phyloP scores from a whole-genome alignment of 2,797 vertebrate genomes.

The Scolopax rusticola region DNA sequence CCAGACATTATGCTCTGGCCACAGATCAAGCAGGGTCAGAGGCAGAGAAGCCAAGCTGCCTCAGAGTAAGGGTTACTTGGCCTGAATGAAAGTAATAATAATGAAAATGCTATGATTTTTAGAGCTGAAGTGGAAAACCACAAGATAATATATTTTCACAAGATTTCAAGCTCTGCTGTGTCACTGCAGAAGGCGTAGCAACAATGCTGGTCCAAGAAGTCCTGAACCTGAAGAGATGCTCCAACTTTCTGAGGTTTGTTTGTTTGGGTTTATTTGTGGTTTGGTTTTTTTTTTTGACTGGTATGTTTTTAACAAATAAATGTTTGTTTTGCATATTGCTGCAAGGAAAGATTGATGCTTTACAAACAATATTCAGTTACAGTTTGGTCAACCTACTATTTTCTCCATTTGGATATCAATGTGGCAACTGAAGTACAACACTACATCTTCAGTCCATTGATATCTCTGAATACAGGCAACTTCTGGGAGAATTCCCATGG shows the following conservation, averaged over 20 bases:
- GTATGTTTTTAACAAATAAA: not conserved
- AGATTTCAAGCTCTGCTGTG: not conserved
- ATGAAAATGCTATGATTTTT: not conserved
- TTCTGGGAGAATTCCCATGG: not conserved
- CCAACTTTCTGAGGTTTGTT: rapidly evolving
- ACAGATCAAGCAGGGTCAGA: not conserved
- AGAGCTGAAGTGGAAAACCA: not conserved
- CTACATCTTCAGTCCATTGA: not conserved
- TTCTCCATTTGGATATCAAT: not conserved
- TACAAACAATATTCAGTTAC: not conserved
- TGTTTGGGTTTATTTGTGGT: not conserved
- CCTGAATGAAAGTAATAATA: not conserved
- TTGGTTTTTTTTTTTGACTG: not conserved
- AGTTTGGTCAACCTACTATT: rapidly evolving
- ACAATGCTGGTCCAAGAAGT: not conserved
- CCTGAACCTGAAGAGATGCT: not conserved
- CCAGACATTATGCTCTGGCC: not conserved
- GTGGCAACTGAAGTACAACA: not conserved
- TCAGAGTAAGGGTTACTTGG: not conserved
- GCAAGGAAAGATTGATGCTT: not conserved
- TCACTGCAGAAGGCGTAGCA: not conserved
- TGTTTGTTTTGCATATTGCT: not conserved
- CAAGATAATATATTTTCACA: not conserved
- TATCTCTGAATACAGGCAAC: not conserved
- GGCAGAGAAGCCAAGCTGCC: not conserved